Conservation (phyloP, 2,113 vertebrate genomes). For the Perca fluviatilis region DNA sequence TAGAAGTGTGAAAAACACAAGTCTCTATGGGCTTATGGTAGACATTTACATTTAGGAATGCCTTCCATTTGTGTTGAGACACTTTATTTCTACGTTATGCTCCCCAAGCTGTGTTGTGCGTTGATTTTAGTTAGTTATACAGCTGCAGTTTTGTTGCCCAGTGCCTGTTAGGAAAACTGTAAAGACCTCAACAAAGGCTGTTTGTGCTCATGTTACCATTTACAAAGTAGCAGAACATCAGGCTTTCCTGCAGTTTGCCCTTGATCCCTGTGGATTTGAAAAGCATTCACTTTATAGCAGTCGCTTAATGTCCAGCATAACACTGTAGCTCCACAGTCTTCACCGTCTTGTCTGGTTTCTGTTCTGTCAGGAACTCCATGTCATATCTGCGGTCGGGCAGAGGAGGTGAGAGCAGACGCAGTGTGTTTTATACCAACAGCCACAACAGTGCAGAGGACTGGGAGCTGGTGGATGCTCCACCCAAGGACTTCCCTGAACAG, state of each 20-base stretch:
- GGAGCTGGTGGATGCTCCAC: conserved; percentile 92
- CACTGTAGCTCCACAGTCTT: neutral
- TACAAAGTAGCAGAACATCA: neutral
- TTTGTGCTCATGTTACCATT: neutral
- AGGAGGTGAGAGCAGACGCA: conserved; percentile 88
- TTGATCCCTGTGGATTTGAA: conserved; percentile 19
- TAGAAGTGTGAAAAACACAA: neutral
- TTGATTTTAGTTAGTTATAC: neutral
- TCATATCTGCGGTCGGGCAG: conserved; percentile 88
- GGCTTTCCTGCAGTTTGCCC: neutral
- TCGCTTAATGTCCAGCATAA: neutral
- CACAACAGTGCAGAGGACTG: conserved; percentile 89
- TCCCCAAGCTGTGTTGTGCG: neutral
- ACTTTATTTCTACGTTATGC: neutral
- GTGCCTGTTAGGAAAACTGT: neutral
- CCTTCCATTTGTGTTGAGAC: neutral
- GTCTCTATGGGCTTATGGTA: neutral
- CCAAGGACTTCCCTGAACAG: conserved; percentile 90
- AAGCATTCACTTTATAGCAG: neutral
- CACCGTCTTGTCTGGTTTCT: neutral
- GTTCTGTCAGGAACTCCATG: conserved; percentile 91
- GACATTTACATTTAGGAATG: neutral
- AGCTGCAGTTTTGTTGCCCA: neutral
- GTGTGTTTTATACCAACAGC: conserved; percentile 90
- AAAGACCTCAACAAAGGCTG: neutral